These are phyloP conservation scores for Pluvialis apricaria DNA, from an alignment of 2,113 vertebrate genomes.

Conservation along the genomic window DNA sequence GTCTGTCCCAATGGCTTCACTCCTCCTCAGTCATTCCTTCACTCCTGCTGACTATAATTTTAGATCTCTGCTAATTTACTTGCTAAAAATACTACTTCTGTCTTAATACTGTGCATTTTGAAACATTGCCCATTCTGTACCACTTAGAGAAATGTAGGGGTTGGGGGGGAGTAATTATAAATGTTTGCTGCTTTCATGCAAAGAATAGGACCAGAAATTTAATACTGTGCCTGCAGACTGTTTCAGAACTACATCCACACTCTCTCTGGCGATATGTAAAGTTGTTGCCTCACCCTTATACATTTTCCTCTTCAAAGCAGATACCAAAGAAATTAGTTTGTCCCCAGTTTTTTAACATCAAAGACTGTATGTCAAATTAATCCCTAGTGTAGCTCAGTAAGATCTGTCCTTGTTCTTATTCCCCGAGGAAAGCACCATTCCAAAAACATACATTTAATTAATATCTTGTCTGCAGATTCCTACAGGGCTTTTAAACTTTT, in stretches of 20 bases:
- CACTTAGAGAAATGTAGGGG: not conserved
- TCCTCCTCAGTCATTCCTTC: not conserved
- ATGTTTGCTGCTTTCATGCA: not conserved
- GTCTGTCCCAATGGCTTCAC: not conserved
- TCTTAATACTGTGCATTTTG: not conserved
- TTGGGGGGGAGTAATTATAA: not conserved
- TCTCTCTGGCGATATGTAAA: not conserved
- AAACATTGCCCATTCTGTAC: not conserved
- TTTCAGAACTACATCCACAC: constrained; percentile 4
- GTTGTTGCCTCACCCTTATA: not conserved
- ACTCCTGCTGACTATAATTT: not conserved
- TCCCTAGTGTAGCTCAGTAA: not conserved
- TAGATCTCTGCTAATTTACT: constrained; percentile 2
- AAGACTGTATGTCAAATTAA: not conserved
- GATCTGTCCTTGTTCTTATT: not conserved
- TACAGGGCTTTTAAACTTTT: constrained; percentile 2
- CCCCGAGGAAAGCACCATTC: not conserved
- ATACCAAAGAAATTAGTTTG: constrained; percentile 5
- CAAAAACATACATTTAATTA: constrained; percentile 28
- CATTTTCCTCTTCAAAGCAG: constrained; percentile 37
- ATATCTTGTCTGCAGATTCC: not conserved
- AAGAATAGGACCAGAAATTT: constrained; percentile 36
- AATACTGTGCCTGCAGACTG: constrained; percentile 21
- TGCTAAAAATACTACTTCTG: not conserved
- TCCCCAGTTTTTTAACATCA: constrained; percentile 11